Evolutionary conservation across 2,888 invertebrate genomes (phyloP).

Genomic region (Lumbricus terrestris): DNA sequence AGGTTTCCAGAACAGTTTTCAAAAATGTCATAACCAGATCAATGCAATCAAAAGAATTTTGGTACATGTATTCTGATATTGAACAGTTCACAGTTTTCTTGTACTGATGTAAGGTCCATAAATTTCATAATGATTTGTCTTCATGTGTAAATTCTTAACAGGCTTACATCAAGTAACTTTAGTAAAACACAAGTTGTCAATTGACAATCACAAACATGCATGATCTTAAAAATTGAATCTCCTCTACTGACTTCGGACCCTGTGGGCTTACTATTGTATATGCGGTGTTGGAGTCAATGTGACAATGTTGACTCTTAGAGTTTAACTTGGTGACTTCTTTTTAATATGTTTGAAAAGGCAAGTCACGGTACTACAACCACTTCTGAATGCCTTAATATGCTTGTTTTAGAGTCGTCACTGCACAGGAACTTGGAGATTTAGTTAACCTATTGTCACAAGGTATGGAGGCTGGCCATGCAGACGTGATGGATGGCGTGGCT

Average conservation of each 20-base stretch:
- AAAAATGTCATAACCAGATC: not conserved
- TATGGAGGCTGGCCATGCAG: not conserved
- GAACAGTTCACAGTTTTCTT: not conserved
- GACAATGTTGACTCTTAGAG: not conserved
- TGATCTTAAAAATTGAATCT: not conserved
- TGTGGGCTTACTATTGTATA: not conserved
- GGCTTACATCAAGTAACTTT: too few species aligned
- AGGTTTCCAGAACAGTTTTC: not conserved
- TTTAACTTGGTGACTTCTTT: not conserved
- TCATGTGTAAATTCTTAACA: not conserved
- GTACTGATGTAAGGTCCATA: too few species aligned
- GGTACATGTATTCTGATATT: not conserved
- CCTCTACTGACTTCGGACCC: not conserved
- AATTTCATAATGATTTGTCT: too few species aligned
- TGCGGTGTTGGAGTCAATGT: not conserved
- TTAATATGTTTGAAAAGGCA: not conserved
- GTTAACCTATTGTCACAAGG: too few species aligned
- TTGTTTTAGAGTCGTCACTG: slow-evolving; percentile 3
- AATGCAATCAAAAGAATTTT: not conserved
- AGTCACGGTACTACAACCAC: not conserved
- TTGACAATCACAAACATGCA: not conserved
- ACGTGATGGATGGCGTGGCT: not conserved
- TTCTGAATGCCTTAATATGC: not conserved
- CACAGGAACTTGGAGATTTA: not conserved
- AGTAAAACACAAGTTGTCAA: too few species aligned